Percentiles rank a stretch among this genome's conserved stretches.
Conservation (phyloP, 2,113 vertebrate species). For the Entosphenus tridentatus region DNA sequence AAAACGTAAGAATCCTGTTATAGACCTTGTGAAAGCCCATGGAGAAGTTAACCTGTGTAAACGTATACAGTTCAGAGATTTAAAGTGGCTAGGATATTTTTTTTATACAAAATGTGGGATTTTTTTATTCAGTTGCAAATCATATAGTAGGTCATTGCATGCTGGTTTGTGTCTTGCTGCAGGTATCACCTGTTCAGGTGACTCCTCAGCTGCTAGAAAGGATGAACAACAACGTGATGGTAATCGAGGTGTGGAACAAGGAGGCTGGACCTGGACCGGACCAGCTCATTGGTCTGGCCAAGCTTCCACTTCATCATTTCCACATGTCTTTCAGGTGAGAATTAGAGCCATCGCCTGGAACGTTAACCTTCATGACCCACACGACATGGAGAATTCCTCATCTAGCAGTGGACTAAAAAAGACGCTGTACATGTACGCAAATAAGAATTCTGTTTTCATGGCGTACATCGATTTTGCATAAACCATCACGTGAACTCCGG, state of each 20-base stretch:
- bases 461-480: background rate
- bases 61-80: background rate
- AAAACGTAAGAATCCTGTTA: too few species aligned
- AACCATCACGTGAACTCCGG: background rate
- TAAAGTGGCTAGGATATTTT: background rate
- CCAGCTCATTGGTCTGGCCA: slow-evolving; percentile 53
- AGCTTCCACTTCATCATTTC: slow-evolving; percentile 82
- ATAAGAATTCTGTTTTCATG: background rate
- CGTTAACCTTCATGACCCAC: too few species aligned
- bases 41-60: background rate
- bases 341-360: background rate
- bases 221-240: slow-evolving; percentile 72
- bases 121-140: background rate
- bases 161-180: slow-evolving; percentile 1
- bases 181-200: slow-evolving; percentile 60
- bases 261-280: slow-evolving; percentile 29
- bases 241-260: slow-evolving; percentile 82
- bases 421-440: background rate
- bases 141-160: background rate
- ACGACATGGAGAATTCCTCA: too few species aligned
- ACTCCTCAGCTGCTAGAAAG: slow-evolving; percentile 41
- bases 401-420: background rate
- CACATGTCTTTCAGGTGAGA: slow-evolving; percentile 76
- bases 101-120: background rate
- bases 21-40: background rate